Base-by-base conservation (phyloP, 2,888 invertebrate genomes). In the Tethea ocularis region DNA sequence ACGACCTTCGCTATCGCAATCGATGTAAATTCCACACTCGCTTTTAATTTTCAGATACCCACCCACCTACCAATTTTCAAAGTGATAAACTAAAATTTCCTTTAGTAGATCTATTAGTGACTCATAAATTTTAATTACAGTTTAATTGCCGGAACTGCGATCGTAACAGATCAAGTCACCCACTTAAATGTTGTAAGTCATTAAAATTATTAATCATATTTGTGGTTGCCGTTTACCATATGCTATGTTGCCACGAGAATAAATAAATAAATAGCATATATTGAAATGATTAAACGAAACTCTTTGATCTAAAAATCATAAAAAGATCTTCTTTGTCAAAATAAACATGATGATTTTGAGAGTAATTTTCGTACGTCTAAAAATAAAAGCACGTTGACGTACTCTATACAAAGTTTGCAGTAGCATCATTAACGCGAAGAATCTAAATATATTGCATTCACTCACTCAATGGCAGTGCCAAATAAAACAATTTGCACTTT, bases 371-470 rank as follows among this genome's bases (percentile, higher is more conserved):
- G 29, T 10, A 29, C 29, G 11, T 29, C 29, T 29, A 29, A 29
- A 29, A 29, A 29, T 29, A 29, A 29, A 10, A 29, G 29, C n/a
- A n/a, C 38, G 6, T 4, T 3, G 17, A 41, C n/a, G 17, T 17
- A 20, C 33, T 33, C 7, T 33, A 46, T 41, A 46, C n/a, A 17
- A 26, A 10, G 4, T 24, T 6, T 2, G 10, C 24, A n/a, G 17
- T 53, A 33, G 13, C 13, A 33, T 33, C 29, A 53, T 29, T 20
- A 26, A 22, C 22, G 54, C 15, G 22, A 54, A 33, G 24, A 23
- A 24, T 7, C 52, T 57, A 55, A 57, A 58, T 60, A 67, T 63
- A 62, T 56, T 56, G 64, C 68, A 69, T 68, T 64, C 61, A 38
- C 46, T n/a, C 66, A 63, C 20, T n/a, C 66, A 63, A 57, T 51